A percentile compares a stretch with the other conserved stretches of the same genome.
Evolutionary conservation across 2,888 invertebrate species (phyloP).

Genomic region (Ferrisia virgata): DNA sequence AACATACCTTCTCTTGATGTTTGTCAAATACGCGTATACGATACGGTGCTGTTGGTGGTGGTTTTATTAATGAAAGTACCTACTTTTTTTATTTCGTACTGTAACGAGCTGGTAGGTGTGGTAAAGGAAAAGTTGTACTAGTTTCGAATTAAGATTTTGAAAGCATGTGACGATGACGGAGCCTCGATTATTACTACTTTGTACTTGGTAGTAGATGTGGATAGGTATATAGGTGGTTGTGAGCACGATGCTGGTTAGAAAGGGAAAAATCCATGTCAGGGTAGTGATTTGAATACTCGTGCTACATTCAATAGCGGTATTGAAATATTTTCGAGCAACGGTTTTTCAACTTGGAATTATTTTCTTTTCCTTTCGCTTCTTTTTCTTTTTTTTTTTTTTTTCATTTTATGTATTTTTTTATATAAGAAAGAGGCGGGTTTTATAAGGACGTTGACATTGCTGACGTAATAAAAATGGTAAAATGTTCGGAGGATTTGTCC

Average conservation of each 20-base stretch:
- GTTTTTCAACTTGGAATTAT: too few relatives aligned
- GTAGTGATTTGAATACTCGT: not conserved
- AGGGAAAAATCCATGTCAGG: not conserved
- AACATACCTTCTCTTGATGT: not conserved
- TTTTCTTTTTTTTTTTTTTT: too few relatives aligned
- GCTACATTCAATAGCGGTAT: not conserved
- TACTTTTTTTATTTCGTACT: not conserved
- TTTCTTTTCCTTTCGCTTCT: too few relatives aligned
- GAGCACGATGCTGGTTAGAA: too few relatives aligned
- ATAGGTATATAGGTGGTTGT: too few relatives aligned
- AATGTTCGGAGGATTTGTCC: not conserved
- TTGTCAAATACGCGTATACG: not conserved
- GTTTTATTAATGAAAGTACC: not conserved
- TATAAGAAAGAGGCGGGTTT: not conserved
- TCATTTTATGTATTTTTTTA: too few relatives aligned
- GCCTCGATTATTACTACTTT: too few relatives aligned
- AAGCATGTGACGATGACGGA: too few relatives aligned
- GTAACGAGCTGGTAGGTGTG: not conserved
- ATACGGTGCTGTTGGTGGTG: not conserved
- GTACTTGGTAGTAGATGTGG: too few relatives aligned
- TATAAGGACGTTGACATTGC: not conserved
- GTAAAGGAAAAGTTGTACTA: not conserved
- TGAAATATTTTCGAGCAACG: not conserved
- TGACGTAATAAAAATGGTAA: not conserved
- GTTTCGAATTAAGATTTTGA: not conserved